Base-by-base conservation (phyloP, 2,888 invertebrate species). In the Scelioninae gen. 2 region DNA sequence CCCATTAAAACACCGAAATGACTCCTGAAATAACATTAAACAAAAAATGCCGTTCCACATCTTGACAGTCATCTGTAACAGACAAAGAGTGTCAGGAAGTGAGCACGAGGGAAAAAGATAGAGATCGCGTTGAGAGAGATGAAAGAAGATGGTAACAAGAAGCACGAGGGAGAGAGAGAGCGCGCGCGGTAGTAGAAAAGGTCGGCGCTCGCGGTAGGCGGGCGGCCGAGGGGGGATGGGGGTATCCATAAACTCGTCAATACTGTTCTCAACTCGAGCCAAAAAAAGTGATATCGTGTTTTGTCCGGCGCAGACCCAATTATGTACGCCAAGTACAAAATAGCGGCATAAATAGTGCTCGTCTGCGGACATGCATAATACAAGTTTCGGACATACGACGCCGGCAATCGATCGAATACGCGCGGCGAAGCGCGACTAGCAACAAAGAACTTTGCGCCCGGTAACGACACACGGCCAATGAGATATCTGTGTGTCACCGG, bases 381-480 rank as follows among this genome's bases (percentile, higher is more conserved):
- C 73, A 57, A 67, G 72, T 72, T 67, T 68, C 61, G 73, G 73
- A 68, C 73, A 45, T 73, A 65, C 67, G 57, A 63, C 68, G 45
- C 10, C 57, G 57, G 61, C 65, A 16, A 72, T 73, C 73, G 73
- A 73, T 73, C 73, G 73, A 55, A 45, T 46, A 61, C 68, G 68
- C 58, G 73, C 73, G 61, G 46, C 63, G 57, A 68, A 61, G 68
- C 73, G 68, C 73, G 45, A 73, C 68, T 73, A 52, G 63, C 73
- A 73, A 73, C 73, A 73, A 73, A 73, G 73, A 68, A 73, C 68
- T 68, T 68, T 68, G 73, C 73, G 63, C 68, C 67, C 73, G 73
- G 68, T 52, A 73, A 73, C 73, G 67, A 63, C 67, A 68, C 57
- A 52, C 73, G 41, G 53, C 64, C 65, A 60, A 48, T 67, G 41